Conservation (phyloP, 2,797 vertebrate genomes). For the Urophycis tenuis region DNA sequence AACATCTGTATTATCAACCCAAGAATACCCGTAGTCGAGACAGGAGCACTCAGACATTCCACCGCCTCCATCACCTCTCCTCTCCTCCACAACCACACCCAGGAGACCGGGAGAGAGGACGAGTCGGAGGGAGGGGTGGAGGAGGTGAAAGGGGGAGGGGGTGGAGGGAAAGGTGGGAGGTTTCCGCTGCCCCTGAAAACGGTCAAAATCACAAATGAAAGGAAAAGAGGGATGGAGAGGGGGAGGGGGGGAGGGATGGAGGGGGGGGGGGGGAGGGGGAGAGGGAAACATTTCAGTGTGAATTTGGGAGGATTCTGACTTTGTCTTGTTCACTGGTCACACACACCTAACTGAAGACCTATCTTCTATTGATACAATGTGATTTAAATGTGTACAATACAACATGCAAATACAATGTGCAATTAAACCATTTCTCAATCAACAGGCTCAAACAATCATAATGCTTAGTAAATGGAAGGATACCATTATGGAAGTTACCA, state of each 20-base stretch:
- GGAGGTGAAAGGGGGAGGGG: conserved; percentile 30
- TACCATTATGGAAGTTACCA: neutral
- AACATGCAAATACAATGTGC: too few species aligned
- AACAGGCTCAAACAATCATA: neutral
- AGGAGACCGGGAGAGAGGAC: conserved; percentile 34
- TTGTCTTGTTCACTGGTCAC: neutral
- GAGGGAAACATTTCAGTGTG: neutral
- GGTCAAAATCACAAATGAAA: neutral
- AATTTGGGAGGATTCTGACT: neutral
- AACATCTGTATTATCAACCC: conserved; percentile 76
- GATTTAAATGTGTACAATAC: too few species aligned
- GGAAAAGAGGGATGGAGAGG: neutral
- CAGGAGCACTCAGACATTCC: conserved; percentile 61
- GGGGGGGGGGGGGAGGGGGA: neutral
- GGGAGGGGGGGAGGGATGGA: too few species aligned
- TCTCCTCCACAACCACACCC: conserved; percentile 16
- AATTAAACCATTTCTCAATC: neutral
- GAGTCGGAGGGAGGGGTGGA: conserved; percentile 31
- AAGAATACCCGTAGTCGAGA: conserved; percentile 76
- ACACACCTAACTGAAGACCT: neutral
- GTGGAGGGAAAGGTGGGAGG: conserved; percentile 58
- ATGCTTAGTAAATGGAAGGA: neutral
- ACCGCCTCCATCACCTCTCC: conserved; percentile 55
- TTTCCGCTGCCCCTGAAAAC: neutral
- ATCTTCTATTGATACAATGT: neutral